These are phyloP conservation scores for Melanocharis versteri DNA, from an alignment of 2,113 vertebrate genomes.

Conservation along the genomic window DNA sequence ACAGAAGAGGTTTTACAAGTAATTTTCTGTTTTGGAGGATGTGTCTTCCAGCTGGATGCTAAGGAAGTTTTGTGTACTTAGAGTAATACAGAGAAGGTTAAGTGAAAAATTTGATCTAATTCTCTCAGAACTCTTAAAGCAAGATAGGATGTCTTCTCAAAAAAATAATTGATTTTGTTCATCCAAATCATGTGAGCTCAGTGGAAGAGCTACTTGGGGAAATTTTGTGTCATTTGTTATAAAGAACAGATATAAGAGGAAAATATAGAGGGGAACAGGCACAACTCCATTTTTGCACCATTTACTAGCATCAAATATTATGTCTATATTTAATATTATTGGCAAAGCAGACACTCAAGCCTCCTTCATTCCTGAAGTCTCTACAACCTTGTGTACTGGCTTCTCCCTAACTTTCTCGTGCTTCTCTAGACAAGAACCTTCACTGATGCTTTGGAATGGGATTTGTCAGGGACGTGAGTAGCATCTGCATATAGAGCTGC, in stretches of 20 bases:
- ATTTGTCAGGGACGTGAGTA: not conserved
- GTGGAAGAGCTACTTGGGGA: not conserved
- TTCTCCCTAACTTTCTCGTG: not conserved
- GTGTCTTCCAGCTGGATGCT: not conserved
- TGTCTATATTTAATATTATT: not conserved
- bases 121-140: not conserved
- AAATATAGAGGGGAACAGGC: not conserved
- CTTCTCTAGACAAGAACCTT: not conserved
- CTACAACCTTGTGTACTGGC: accelerated
- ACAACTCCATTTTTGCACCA: not conserved
- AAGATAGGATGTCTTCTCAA: not conserved
- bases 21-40: not conserved
- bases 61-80: not conserved
- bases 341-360: not conserved
- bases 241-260: not conserved
- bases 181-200: not conserved
- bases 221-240: not conserved
- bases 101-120: not conserved
- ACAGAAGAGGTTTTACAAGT: not conserved
- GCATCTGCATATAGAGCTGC: not conserved
- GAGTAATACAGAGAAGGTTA: not conserved
- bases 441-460: not conserved
- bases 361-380: not conserved
- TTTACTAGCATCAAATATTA: not conserved
- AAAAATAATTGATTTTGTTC: not conserved